Percentiles rank a stretch among this genome's conserved stretches.
phyloP scores from a whole-genome alignment of 2,797 vertebrate genomes.

The Pteropus rufus region DNA sequence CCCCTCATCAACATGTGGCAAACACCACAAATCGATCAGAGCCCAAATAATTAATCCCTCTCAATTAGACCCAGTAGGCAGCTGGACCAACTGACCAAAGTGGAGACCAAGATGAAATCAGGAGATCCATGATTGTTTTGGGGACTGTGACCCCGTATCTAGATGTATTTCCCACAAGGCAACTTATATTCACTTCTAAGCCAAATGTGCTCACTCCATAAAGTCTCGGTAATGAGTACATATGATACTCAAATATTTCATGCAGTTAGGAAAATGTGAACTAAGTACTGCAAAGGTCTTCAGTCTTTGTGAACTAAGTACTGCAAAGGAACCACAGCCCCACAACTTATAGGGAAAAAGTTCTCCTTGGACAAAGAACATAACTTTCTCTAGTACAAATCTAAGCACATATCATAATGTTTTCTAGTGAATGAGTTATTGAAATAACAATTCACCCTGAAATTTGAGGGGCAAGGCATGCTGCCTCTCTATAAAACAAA shows the following conservation, averaged over 20 bases:
- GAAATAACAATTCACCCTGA: constrained; percentile 13
- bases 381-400: not conserved
- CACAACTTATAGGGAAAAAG: not conserved
- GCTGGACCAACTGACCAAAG: not conserved
- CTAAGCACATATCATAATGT: not conserved
- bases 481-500: not conserved
- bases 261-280: not conserved
- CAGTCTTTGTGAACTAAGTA: not conserved
- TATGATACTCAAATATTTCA: not conserved
- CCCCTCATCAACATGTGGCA: not conserved
- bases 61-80: not conserved
- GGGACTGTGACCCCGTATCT: not conserved
- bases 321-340: not conserved
- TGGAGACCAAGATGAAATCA: not conserved
- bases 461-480: not conserved
- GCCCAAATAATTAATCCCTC: not conserved
- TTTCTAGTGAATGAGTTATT: constrained; percentile 10
- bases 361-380: not conserved
- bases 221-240: not conserved
- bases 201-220: not conserved
- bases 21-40: not conserved
- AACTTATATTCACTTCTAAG: not conserved
- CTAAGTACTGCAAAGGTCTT: not conserved
- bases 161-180: not conserved
- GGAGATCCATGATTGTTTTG: not conserved